Evolutionary conservation across 2,888 invertebrate species (phyloP), one percentile per base, ranked within the genome.

Genomic region (Nomada goodeniana): DNA sequence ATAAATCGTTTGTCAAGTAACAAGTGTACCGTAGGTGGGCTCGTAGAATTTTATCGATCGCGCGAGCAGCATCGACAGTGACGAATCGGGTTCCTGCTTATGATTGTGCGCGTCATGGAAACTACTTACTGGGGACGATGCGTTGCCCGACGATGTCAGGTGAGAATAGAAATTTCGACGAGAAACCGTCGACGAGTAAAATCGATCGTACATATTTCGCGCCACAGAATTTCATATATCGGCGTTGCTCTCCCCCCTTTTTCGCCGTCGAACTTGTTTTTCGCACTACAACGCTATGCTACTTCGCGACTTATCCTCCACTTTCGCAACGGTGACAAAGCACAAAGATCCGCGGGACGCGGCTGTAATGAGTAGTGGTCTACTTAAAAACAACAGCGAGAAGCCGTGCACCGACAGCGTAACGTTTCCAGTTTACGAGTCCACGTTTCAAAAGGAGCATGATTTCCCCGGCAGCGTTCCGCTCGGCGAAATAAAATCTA

Each of bases 1-100:
- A 83, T 53, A 71, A 82, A 87, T 87, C 76, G 86, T 76, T 76
- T 73, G 63, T 59, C 81, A 60, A 44, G 67, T 75, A 71, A 82
- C 76, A 67, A 79, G 47, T 57, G 70, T 23, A 50, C 5, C 20
- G 18, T 44, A 63, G 53, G 68, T 18, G 20, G 68, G 76, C 75
- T 78, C 65, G 81, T 78, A 77, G 77, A 81, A 67, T 76, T 81
- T 63, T 59, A 87, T 82, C 77, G 83, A 76, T 61, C 70, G 26
- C 71, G 57, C 20, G 44, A 23, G 15, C 11, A 47, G 50, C 59
- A 50, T 59, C 50, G 64, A 67, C 71, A 36, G 55, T 42, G 68
- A 69, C 42, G 52, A 65, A 81, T 73, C 72, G 67, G 26, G 42
- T 47, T 52, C 64, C 11, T 3, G 44, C 20, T 60, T 57, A 42